phyloP scores from a whole-genome alignment of 2,888 invertebrate genomes.

The Apotomis capreana region DNA sequence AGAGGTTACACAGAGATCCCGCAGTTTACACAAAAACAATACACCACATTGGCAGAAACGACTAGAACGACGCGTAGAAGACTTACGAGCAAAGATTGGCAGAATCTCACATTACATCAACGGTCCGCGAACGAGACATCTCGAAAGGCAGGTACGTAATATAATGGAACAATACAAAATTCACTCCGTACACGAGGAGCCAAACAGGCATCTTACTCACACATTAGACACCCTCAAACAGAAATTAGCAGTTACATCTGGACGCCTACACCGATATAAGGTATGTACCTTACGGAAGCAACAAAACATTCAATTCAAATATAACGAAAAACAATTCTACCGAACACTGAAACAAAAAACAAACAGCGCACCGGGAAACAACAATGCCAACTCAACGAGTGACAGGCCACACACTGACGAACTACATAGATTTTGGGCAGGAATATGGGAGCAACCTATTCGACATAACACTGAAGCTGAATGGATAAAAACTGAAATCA shows the following conservation, averaged over 20 bases:
- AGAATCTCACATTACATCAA: conserved; percentile 38
- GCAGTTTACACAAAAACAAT: not conserved
- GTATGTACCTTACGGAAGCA: conserved; percentile 38
- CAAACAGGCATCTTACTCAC: conserved; percentile 30
- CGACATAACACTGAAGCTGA: conserved; percentile 38
- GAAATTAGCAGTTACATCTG: conserved; percentile 33
- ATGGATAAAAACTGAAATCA: conserved; percentile 33
- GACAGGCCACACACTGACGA: no score
- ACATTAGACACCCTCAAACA: conserved; percentile 39
- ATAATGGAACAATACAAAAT: conserved; percentile 40
- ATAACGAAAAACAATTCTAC: no score
- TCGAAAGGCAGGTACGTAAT: conserved; percentile 22
- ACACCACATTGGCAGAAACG: conserved; percentile 41
- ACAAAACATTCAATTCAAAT: conserved; percentile 42
- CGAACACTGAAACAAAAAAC: no score
- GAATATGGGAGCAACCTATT: conserved; percentile 32
- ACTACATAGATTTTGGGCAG: no score
- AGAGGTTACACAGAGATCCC: not conserved
- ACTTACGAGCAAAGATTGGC: conserved; percentile 39
- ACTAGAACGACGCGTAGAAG: conserved; percentile 33
- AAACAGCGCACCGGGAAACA: no score
- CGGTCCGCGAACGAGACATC: conserved; percentile 28
- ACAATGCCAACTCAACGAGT: no score
- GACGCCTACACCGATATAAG: conserved; percentile 38
- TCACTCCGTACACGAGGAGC: conserved; percentile 41